Conservation (phyloP, 1,140 invertebrate species). For the Ceratitis capitata region DNA sequence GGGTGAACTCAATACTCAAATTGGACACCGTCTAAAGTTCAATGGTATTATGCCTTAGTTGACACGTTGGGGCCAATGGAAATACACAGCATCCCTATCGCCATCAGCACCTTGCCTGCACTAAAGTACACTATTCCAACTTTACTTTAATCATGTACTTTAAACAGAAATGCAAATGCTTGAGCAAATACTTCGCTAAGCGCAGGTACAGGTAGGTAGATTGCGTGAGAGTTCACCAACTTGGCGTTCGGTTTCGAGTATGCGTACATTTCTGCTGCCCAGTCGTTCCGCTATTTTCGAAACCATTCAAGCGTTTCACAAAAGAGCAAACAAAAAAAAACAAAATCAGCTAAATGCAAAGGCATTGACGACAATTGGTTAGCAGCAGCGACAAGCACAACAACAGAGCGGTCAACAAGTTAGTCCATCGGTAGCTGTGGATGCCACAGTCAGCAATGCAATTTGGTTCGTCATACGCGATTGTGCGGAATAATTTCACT, state of each 20-base stretch:
- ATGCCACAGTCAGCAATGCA: not conserved
- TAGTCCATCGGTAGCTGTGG: not conserved
- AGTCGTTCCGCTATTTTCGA: constrained; percentile 39
- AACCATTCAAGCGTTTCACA: constrained; percentile 18
- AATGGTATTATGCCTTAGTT: too few species aligned
- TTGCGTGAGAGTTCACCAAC: not conserved
- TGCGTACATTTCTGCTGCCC: constrained; percentile 1
- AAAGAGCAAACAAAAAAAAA: too few species aligned
- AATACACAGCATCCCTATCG: too few species aligned
- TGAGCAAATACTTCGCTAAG: not conserved
- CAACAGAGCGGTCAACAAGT: not conserved
- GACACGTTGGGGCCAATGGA: too few species aligned
- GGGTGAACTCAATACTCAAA: too few species aligned
- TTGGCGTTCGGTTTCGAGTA: not conserved
- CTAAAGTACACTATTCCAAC: not conserved
- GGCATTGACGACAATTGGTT: constrained; percentile 21
- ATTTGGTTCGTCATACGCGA: constrained; percentile 44
- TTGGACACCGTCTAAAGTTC: too few species aligned
- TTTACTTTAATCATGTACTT: not conserved
- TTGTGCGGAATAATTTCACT: constrained; percentile 44
- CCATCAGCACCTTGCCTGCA: not conserved
- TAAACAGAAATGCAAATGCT: too few species aligned
- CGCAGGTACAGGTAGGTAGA: not conserved
- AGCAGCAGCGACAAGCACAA: not conserved
- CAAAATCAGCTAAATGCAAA: too few species aligned